A percentile compares a stretch with the other conserved stretches of the same genome.
phyloP scores from a whole-genome alignment of 92 coral and sea anemone species.

The Paragorgia papillata region DNA sequence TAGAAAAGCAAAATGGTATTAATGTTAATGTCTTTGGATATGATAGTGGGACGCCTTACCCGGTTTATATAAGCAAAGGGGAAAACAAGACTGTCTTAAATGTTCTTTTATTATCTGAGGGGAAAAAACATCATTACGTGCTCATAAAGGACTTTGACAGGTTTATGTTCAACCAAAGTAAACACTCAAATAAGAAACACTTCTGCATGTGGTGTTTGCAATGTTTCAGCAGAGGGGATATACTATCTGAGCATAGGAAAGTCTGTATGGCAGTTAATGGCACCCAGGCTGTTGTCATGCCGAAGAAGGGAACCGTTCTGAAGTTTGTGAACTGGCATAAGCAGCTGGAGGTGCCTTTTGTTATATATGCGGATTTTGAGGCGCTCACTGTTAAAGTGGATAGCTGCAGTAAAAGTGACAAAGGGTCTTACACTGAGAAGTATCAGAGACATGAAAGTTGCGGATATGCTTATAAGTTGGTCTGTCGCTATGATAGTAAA shows the following conservation, averaged over 20 bases:
- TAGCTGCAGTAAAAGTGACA: neutral
- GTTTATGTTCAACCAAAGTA: neutral
- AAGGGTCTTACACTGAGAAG: neutral
- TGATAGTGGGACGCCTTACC: neutral
- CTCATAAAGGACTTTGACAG: neutral
- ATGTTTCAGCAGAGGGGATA: neutral
- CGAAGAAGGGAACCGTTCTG: neutral
- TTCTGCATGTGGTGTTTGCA: neutral
- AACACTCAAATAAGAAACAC: neutral
- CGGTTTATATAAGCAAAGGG: neutral
- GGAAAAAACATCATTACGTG: conserved; percentile 1
- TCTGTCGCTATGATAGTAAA: no score
- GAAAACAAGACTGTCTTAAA: neutral
- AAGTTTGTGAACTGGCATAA: conserved; percentile 2
- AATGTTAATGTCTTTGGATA: conserved; percentile 3
- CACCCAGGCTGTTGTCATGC: neutral
- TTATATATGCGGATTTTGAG: conserved; percentile 52
- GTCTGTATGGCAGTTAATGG: neutral
- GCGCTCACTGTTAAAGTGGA: neutral
- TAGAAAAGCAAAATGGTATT: neutral
- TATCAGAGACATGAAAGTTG: neutral
- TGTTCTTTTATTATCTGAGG: neutral
- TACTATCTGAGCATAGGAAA: neutral
- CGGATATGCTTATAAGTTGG: neutral
- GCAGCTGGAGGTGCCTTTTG: conserved; percentile 46